phyloP scores from a whole-genome alignment of 2,113 vertebrate species.

The human region GRCh38 chr18:48558501-48559000 shows the following conservation, averaged over 20 bases:
- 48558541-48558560: background rate
- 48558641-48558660: background rate
- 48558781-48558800: background rate
- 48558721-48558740: background rate
- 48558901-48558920: background rate
- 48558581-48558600: background rate
- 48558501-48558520: conserved; percentile 33
- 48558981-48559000: background rate
- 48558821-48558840: background rate
- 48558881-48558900: background rate
- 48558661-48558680: background rate
- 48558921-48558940: background rate
- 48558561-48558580: background rate
- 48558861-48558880: background rate
- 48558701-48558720: background rate
- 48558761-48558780: background rate
- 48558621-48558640: conserved; percentile 9
- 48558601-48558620: background rate
- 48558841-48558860: background rate
- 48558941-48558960: background rate
- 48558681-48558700: background rate
- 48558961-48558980: background rate
- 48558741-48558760: background rate
- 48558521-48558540: background rate
- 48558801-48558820: background rate